Percentiles rank a stretch among this genome's conserved stretches.
phyloP scores from a whole-genome alignment of 1,140 invertebrate species.

The Drosophila arawakana region DNA sequence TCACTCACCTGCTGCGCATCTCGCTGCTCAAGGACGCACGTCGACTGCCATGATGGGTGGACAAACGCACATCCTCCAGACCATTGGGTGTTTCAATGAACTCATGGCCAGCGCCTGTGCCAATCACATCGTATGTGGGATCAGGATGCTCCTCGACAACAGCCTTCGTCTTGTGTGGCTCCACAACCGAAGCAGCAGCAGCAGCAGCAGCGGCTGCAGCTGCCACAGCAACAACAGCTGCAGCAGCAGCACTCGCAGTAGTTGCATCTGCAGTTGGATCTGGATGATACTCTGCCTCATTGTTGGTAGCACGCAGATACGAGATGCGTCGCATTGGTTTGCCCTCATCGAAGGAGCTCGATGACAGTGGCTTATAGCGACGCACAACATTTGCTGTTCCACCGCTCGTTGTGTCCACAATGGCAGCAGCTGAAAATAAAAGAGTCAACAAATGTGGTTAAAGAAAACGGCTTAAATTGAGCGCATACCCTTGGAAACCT shows the following conservation, averaged over 20 bases:
- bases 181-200: constrained; percentile 51
- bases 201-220: constrained; percentile 4
- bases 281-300: constrained; percentile 85
- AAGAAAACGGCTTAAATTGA: neutral
- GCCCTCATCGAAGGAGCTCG: constrained; percentile 88
- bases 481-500: neutral
- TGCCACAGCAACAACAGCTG: constrained; percentile 44
- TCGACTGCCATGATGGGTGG: constrained; percentile 67
- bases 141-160: constrained; percentile 77
- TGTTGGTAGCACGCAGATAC: constrained; percentile 94
- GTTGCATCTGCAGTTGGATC: constrained; percentile 28
- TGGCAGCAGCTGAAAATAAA: constrained; percentile 43
- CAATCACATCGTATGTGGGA: constrained; percentile 78
- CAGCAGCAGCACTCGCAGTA: constrained; percentile 25
- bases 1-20: constrained; percentile 72
- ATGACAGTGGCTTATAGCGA: constrained; percentile 70
- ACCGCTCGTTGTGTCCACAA: constrained; percentile 39
- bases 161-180: constrained; percentile 71
- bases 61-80: constrained; percentile 70
- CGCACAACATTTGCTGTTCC: constrained; percentile 57
- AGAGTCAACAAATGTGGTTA: neutral
- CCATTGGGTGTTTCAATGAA: constrained; percentile 75
- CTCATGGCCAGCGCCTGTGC: constrained; percentile 66
- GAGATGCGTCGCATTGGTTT: constrained; percentile 94
- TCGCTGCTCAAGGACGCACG: constrained; percentile 79